Base-by-base conservation (phyloP, 2,797 vertebrate genomes). In the Pelodytes ibericus region DNA sequence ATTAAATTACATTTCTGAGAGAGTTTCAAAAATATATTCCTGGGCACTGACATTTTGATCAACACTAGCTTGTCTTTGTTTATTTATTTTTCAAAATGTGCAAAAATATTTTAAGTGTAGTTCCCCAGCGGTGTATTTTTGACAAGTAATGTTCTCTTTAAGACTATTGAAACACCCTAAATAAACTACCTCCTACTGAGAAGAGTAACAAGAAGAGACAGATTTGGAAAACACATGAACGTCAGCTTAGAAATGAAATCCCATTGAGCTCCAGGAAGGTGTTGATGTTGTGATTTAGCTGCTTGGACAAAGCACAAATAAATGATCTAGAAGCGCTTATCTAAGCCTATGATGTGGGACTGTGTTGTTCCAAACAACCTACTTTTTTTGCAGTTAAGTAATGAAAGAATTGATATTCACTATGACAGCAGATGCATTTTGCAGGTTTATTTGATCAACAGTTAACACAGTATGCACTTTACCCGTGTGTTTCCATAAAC, bases 341-440 rank as follows among this genome's bases (percentile, higher is more conserved):
- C 36, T 74, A 61, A 44, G 20, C 33, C 13, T 56, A 11, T 15
- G 29, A 36, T 76, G 36, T 47, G 47, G 18, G 61, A 64, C 41
- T 13, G 11, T 70, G 71, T 25, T 0, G 0, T 77, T 65, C 47
- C 15, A 30, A 72, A 58, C 30, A 39, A n/a, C 76, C 80, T 82
- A 81, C 60, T 82, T 61, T n/a, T n/a, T 68, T 75, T 81, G 82
- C 83, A 44, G 18, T 84, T 83, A 83, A 85, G 80, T 30, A 67
- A 80, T 73, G 81, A 71, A 44, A 72, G 81, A 57, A 81, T 84
- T 70, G 68, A 83, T 81, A 60, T 63, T 51, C 58, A 65, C 63
- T 63, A 44, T 24, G 65, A 24, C 22, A 65, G 77, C 66, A 77
- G 81, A 82, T 79, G 71, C 74, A 65, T 80, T 70, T 57, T 66